Conservation (phyloP, 2,888 invertebrate species). For the Brenthis daphne region DNA sequence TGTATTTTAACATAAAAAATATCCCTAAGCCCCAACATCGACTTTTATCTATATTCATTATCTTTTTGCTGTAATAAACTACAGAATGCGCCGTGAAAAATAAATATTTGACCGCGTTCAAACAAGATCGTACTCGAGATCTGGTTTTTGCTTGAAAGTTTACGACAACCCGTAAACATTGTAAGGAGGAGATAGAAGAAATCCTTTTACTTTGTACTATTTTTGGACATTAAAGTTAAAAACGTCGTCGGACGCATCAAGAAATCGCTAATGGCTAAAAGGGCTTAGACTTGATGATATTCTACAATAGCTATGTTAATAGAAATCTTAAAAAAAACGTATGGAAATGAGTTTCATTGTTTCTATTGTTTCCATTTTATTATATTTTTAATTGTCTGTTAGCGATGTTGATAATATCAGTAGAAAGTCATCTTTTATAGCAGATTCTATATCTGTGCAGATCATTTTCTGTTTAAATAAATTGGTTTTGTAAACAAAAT, state of each 20-base stretch:
- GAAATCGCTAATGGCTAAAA: too few relatives aligned
- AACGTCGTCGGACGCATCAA: background rate
- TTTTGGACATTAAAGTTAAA: slow-evolving; percentile 10
- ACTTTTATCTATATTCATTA: slow-evolving; percentile 14
- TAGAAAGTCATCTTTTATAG: too few relatives aligned
- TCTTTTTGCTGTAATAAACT: slow-evolving; percentile 26
- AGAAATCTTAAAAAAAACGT: background rate
- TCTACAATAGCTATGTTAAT: too few relatives aligned
- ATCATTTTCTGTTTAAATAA: too few relatives aligned
- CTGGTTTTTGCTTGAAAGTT: slow-evolving; percentile 30
- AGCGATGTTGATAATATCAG: too few relatives aligned
- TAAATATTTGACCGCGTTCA: slow-evolving; percentile 33
- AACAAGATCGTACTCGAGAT: slow-evolving; percentile 35
- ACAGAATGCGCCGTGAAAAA: slow-evolving; percentile 18
- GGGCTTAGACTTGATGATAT: too few relatives aligned
- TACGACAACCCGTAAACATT: slow-evolving; percentile 41
- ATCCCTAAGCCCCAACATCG: background rate
- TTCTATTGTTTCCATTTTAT: too few relatives aligned
- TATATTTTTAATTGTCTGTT: too few relatives aligned
- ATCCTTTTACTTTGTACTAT: slow-evolving; percentile 23
- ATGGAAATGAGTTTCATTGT: too few relatives aligned
- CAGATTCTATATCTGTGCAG: too few relatives aligned
- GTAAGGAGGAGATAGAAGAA: slow-evolving; percentile 38
- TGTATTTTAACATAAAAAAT: background rate
- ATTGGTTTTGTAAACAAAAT: too few relatives aligned